Evolutionary conservation across 2,113 vertebrate species (phyloP).

Genomic region (Myanophis thanlyinensis): DNA sequence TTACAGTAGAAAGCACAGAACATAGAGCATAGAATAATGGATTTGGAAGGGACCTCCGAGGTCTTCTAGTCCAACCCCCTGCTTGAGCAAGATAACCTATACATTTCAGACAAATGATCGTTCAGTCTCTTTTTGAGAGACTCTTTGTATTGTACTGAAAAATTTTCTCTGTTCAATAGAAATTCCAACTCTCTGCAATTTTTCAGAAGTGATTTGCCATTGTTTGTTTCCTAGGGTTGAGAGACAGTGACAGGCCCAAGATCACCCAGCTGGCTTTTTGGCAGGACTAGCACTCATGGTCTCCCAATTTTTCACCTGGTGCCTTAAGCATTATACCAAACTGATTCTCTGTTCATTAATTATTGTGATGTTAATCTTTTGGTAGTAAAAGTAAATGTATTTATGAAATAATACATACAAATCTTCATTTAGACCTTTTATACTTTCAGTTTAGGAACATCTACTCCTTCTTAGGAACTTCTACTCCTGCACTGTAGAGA

Average conservation of each 20-base stretch:
- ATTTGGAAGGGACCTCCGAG: no score
- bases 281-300: background rate
- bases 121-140: background rate
- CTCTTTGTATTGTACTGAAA: constrained; percentile 55
- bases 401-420: background rate
- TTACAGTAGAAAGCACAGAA: constrained; percentile 34
- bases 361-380: background rate
- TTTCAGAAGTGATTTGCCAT: background rate
- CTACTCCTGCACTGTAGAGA: no score
- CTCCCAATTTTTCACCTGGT: background rate
- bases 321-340: background rate
- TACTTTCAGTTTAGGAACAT: background rate
- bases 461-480: no score
- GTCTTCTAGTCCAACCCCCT: no score
- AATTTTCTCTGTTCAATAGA: constrained; percentile 44
- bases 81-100: no score
- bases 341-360: background rate
- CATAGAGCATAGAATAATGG: background rate
- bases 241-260: background rate
- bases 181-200: background rate
- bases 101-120: no score
- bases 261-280: background rate
- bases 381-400: background rate
- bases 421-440: background rate
- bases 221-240: background rate